Conservation (phyloP, 2,888 invertebrate genomes). For the Dioctria linearis region DNA sequence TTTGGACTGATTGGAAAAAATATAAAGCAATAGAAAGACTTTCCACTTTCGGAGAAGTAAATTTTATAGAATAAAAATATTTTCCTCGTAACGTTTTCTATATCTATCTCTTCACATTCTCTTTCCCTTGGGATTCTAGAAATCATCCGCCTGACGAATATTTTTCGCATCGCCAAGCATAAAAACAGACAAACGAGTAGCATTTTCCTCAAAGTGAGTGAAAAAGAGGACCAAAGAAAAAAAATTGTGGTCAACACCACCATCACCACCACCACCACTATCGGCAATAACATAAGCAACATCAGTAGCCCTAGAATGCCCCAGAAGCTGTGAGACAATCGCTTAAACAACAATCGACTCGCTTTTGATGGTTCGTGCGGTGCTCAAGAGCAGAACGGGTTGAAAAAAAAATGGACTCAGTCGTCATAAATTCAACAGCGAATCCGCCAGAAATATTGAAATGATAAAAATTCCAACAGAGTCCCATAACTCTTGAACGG, state of each 20-base stretch:
- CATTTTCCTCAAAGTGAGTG: conserved; percentile 40
- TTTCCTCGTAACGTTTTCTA: neutral
- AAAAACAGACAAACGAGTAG: conserved; percentile 50
- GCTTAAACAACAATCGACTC: conserved; percentile 49
- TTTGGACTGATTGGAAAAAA: too few relatives aligned
- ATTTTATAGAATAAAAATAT: neutral
- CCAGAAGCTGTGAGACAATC: conserved; percentile 51
- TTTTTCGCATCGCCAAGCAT: conserved; percentile 57
- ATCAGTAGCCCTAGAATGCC: conserved; percentile 40
- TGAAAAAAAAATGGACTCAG: conserved; percentile 43
- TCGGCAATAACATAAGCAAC: neutral
- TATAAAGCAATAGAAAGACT: too few relatives aligned
- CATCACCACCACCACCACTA: neutral
- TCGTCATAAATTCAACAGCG: conserved; percentile 57
- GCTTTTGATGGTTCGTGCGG: conserved; percentile 36
- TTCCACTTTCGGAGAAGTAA: neutral
- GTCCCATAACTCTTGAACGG: conserved; percentile 54
- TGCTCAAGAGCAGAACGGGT: conserved; percentile 40
- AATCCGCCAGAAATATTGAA: conserved; percentile 58
- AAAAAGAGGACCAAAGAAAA: conserved; percentile 9
- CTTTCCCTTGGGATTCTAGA: conserved; percentile 10
- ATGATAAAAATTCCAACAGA: conserved; percentile 58
- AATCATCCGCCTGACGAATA: conserved; percentile 37
- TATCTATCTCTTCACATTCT: conserved; percentile 15
- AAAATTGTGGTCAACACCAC: conserved; percentile 18